Conservation (phyloP, 1,140 invertebrate genomes). For the Megathymus violae region DNA sequence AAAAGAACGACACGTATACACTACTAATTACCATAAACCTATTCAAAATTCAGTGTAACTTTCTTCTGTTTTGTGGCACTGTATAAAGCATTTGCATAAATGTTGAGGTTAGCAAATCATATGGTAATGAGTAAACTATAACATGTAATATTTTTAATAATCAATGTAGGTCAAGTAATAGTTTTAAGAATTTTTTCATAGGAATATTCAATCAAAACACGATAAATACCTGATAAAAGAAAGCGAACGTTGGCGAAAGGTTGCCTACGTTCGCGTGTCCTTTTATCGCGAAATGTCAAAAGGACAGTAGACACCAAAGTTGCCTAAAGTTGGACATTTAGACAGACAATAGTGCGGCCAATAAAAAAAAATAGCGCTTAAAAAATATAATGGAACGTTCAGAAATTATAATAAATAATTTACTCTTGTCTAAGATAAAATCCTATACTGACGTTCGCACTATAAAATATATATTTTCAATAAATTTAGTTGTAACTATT, state of each 20-base stretch:
- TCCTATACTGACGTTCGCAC: too few species aligned
- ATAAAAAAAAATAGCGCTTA: not conserved
- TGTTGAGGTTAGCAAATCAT: conserved; percentile 65
- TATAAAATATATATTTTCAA: too few species aligned
- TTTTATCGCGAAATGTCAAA: conserved; percentile 75
- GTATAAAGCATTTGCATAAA: not conserved
- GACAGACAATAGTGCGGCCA: not conserved
- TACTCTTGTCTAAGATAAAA: too few species aligned
- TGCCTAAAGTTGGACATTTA: not conserved
- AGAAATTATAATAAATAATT: too few species aligned
- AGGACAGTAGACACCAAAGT: conserved; percentile 46
- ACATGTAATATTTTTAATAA: not conserved
- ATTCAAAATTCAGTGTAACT: conserved; percentile 44
- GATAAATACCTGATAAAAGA: conserved; percentile 71
- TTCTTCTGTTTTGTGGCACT: conserved; percentile 69
- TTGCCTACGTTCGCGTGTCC: conserved; percentile 81
- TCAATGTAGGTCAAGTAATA: not conserved
- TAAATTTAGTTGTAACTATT: too few species aligned
- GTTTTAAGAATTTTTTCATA: conserved; percentile 21
- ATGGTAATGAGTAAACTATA: conserved; percentile 35
- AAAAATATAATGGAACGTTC: too few species aligned
- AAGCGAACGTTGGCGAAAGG: conserved; percentile 72
- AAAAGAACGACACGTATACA: conserved; percentile 37
- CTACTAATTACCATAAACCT: conserved; percentile 14
- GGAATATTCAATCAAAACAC: conserved; percentile 32